Conservation (phyloP, 2,888 invertebrate genomes). For the Dione vanillae region DNA sequence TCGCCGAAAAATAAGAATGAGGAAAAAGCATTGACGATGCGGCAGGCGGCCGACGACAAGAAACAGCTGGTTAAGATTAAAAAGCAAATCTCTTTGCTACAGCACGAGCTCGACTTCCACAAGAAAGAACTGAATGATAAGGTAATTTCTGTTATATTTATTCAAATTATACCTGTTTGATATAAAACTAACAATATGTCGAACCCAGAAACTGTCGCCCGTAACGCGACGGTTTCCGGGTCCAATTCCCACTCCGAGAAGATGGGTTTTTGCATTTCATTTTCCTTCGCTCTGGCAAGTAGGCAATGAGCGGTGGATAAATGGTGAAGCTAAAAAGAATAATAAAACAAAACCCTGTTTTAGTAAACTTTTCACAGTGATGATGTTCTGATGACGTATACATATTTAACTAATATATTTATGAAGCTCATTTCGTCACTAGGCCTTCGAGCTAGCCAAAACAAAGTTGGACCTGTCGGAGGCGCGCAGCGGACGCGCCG, state of each 20-base stretch:
- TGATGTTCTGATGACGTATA: too few relatives aligned
- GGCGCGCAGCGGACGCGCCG: slow-evolving; percentile 71
- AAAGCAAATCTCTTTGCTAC: slow-evolving; percentile 72
- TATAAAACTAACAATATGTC: too few relatives aligned
- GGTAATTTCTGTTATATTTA: slow-evolving; percentile 53
- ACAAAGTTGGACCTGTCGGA: slow-evolving; percentile 78
- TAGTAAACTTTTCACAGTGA: too few relatives aligned
- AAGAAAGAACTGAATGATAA: slow-evolving; percentile 80
- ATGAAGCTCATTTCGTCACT: neutral
- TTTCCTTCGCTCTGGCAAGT: too few relatives aligned
- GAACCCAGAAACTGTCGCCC: too few relatives aligned
- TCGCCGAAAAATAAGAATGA: slow-evolving; percentile 85
- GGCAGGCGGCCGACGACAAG: slow-evolving; percentile 83
- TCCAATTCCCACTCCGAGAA: too few relatives aligned
- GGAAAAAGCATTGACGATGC: slow-evolving; percentile 72
- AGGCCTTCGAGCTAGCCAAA: slow-evolving; percentile 82
- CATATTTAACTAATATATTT: neutral
- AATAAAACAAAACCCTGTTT: too few relatives aligned
- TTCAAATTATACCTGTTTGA: too few relatives aligned
- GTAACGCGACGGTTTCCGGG: too few relatives aligned
- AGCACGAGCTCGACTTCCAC: slow-evolving; percentile 76
- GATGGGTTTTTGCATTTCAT: too few relatives aligned
- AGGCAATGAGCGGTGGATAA: too few relatives aligned
- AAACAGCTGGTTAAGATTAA: slow-evolving; percentile 83
- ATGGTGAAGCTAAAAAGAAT: too few relatives aligned